Evolutionary conservation across 2,888 invertebrate genomes (phyloP).

Genomic region (Standfussiana lucernea): DNA sequence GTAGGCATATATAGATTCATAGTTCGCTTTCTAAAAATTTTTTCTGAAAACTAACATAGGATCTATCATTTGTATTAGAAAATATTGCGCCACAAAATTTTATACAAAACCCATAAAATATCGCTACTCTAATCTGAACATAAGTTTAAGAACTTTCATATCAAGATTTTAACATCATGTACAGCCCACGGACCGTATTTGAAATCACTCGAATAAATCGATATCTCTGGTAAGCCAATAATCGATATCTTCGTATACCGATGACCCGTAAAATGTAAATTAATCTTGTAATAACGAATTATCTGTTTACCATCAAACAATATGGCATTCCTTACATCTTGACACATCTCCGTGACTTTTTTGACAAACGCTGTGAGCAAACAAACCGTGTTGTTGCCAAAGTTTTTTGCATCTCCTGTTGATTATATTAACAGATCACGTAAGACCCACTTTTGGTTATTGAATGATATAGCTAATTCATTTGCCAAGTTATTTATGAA

Average conservation of each 20-base stretch:
- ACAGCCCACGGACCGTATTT: constrained; percentile 42
- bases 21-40: too few relatives aligned
- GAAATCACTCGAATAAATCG: constrained; percentile 50
- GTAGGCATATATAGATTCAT: too few relatives aligned
- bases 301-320: constrained; percentile 73
- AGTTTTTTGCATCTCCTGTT: constrained; percentile 64
- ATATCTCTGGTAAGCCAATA: constrained; percentile 55
- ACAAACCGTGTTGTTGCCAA: constrained; percentile 76
- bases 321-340: constrained; percentile 79
- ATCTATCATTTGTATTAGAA: neutral
- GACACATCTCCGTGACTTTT: constrained; percentile 81
- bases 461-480: constrained; percentile 45
- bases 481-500: constrained; percentile 29
- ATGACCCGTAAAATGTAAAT: constrained; percentile 70
- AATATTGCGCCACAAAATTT: constrained; percentile 23
- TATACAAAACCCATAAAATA: constrained; percentile 11
- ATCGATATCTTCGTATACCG: constrained; percentile 54
- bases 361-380: constrained; percentile 81
- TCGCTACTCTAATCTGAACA: constrained; percentile 48
- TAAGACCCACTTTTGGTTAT: constrained; percentile 59
- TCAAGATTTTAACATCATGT: constrained; percentile 49
- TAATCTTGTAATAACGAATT: constrained; percentile 71
- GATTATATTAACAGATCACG: constrained; percentile 60
- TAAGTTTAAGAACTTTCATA: constrained; percentile 46
- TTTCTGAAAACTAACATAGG: constrained; percentile 1